Evolutionary conservation across 2,113 vertebrate genomes (phyloP).

Genomic region (Ciconia maguari): DNA sequence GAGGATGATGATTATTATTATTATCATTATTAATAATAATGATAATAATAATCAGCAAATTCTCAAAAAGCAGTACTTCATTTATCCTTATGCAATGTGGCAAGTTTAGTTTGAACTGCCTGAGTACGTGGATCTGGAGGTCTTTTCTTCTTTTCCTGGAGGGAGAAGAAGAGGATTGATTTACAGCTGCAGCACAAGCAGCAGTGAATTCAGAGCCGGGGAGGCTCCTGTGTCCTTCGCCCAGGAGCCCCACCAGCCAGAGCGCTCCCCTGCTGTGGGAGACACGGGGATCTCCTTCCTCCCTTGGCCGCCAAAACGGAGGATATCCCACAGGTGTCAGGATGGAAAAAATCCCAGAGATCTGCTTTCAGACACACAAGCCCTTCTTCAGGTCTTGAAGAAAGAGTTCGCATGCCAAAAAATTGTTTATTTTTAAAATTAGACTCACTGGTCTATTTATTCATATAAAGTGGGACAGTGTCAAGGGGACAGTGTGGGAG

Average conservation of each 20-base stretch:
- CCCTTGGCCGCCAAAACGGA: not conserved
- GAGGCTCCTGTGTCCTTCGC: not conserved
- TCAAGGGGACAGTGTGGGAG: not conserved
- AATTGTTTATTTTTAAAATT: not conserved
- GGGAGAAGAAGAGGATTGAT: not conserved
- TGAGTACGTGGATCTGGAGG: not conserved
- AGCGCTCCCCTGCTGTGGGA: not conserved
- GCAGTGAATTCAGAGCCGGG: not conserved
- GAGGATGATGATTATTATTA: not conserved
- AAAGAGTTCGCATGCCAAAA: not conserved
- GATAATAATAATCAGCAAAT: not conserved
- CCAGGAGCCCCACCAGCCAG: not conserved
- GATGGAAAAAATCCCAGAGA: not conserved
- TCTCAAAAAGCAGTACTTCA: not conserved
- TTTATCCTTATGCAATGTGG: rapidly evolving
- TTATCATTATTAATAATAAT: not conserved
- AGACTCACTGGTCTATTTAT: not conserved
- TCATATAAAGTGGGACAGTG: not conserved
- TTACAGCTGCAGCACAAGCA: not conserved
- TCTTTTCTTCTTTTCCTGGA: not conserved
- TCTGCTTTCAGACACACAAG: not conserved
- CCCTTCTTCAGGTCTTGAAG: not conserved
- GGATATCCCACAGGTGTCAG: not conserved
- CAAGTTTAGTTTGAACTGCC: not conserved
- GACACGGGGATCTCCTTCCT: not conserved